Evolutionary conservation across 2,888 invertebrate genomes (phyloP).

Genomic region (Graphium colonna): DNA sequence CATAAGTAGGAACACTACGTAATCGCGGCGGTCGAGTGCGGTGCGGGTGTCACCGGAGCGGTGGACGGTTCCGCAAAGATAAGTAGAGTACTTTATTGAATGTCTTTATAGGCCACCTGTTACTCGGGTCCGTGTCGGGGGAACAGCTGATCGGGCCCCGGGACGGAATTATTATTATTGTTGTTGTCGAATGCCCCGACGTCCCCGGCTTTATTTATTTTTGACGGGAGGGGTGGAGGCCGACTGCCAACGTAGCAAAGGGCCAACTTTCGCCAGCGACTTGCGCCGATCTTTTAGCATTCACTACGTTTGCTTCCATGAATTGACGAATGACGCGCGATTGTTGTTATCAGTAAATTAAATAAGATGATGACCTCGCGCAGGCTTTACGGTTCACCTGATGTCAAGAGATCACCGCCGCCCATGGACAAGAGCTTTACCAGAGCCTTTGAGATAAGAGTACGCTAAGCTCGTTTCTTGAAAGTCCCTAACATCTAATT

Average conservation of each 20-base stretch:
- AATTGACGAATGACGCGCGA: conserved; percentile 30
- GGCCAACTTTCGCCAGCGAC: conserved; percentile 55
- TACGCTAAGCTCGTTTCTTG: too few relatives aligned
- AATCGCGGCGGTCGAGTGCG: conserved; percentile 31
- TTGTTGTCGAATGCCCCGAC: conserved; percentile 54
- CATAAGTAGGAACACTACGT: too few relatives aligned
- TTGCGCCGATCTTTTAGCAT: conserved; percentile 49
- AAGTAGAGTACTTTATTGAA: conserved; percentile 77
- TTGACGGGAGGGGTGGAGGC: conserved; percentile 56
- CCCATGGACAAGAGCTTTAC: too few relatives aligned
- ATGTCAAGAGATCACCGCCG: too few relatives aligned
- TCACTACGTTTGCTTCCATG: conserved; percentile 33
- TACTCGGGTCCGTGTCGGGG: conserved; percentile 75
- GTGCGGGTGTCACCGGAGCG: conserved; percentile 40
- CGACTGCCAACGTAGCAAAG: too few relatives aligned
- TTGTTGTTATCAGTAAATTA: too few relatives aligned
- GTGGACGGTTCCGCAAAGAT: conserved; percentile 71
- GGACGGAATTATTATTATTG: conserved; percentile 73
- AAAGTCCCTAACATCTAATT: too few relatives aligned
- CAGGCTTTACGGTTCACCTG: too few relatives aligned
- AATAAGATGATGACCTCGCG: too few relatives aligned
- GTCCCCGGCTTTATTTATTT: conserved; percentile 71
- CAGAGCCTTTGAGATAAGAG: too few relatives aligned
- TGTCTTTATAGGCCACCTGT: conserved; percentile 81
- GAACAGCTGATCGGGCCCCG: conserved; percentile 75